Evolutionary conservation across 2,113 vertebrate genomes (phyloP).

Genomic region (Hydrolagus affinis): DNA sequence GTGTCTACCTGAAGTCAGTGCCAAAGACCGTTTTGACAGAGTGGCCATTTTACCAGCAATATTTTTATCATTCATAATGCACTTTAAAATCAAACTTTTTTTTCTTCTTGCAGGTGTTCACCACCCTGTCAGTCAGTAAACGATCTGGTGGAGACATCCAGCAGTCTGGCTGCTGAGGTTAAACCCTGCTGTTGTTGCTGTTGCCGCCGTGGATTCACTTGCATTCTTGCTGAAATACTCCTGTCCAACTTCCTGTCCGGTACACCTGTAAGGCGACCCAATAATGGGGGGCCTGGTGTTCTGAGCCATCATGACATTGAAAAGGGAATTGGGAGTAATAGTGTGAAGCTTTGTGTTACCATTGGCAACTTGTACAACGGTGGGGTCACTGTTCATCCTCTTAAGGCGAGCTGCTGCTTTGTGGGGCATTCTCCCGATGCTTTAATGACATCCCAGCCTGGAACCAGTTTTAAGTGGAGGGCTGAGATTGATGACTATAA

Average conservation of each 20-base stretch:
- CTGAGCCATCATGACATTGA: neutral
- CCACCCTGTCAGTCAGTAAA: constrained; percentile 51
- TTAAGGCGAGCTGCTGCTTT: constrained; percentile 32
- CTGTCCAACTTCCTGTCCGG: neutral
- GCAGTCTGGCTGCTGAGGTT: constrained; percentile 62
- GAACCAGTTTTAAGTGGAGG: constrained; percentile 51
- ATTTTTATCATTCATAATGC: too few species aligned
- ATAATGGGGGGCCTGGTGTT: neutral
- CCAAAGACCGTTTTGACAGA: too few species aligned
- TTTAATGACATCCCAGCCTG: constrained; percentile 52
- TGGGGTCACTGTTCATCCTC: constrained; percentile 35
- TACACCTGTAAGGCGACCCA: neutral
- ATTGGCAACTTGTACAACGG: constrained; percentile 44
- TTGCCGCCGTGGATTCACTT: constrained; percentile 41
- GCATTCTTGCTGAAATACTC: constrained; percentile 9
- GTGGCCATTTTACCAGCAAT: too few species aligned
- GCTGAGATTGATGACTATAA: constrained; percentile 52
- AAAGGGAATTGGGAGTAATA: constrained; percentile 2
- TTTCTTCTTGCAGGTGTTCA: constrained; percentile 50
- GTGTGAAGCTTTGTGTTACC: constrained; percentile 3
- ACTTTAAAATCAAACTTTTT: neutral
- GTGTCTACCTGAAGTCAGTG: too few species aligned
- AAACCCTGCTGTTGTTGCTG: constrained; percentile 51
- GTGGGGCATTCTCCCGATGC: constrained; percentile 43
- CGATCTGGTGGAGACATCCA: constrained; percentile 43